These are phyloP conservation scores for Pterocles gutturalis DNA, from an alignment of 2,113 vertebrate species.

Conservation along the genomic window DNA sequence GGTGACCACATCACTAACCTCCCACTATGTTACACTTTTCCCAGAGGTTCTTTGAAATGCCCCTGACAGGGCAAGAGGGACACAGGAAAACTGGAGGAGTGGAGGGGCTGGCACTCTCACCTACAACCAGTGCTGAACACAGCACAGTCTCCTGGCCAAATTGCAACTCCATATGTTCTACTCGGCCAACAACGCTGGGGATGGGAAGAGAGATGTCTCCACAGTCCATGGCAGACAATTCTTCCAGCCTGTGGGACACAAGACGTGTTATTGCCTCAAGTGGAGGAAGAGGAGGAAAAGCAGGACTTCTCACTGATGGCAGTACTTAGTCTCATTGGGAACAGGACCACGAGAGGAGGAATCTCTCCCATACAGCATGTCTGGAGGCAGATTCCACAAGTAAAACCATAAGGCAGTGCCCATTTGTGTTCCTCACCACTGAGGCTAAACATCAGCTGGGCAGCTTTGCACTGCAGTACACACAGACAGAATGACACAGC, in stretches of 20 bases:
- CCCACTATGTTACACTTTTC: background rate
- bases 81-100: background rate
- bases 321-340: background rate
- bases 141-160: conserved; percentile 83
- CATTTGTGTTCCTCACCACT: background rate
- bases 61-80: background rate
- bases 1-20: background rate
- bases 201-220: conserved; percentile 42
- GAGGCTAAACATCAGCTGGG: background rate
- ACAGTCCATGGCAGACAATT: conserved; percentile 49
- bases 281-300: background rate
- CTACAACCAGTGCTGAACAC: conserved; percentile 87
- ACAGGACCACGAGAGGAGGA: background rate
- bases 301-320: background rate
- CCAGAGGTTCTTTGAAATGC: background rate
- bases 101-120: conserved; percentile 71
- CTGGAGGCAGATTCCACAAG: background rate
- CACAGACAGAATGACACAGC: background rate
- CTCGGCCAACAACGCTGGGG: conserved; percentile 53
- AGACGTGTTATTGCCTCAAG: conserved; percentile 30
- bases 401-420: background rate
- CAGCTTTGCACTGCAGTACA: background rate
- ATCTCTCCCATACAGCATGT: background rate
- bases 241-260: conserved; percentile 73
- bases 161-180: conserved; percentile 84